A percentile compares a stretch with the other conserved stretches of the same genome.
These are phyloP conservation scores for Napeogenes inachia DNA, from an alignment of 2,888 invertebrate species.

Conservation along the genomic window DNA sequence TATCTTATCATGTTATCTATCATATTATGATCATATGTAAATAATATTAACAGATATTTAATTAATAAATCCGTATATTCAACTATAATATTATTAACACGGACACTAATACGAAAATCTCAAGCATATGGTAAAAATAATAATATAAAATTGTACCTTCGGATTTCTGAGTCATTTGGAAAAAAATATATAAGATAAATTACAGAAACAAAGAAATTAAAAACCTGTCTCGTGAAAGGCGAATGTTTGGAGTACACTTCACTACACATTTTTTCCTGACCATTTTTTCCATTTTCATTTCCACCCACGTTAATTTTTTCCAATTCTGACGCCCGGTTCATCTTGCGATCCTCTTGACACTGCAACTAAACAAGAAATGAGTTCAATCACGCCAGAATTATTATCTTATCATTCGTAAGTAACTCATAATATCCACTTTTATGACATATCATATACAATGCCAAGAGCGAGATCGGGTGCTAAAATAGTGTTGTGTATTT, in stretches of 20 bases:
- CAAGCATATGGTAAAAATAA: conserved; percentile 12
- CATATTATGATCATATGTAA: no score
- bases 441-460: conserved; percentile 15
- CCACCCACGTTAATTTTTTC: conserved; percentile 55
- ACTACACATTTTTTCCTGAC: conserved; percentile 31
- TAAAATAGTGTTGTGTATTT: no score
- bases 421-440: conserved; percentile 20
- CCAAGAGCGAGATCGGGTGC: conserved; percentile 4
- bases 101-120: background rate
- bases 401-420: conserved; percentile 35
- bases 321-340: conserved; percentile 57
- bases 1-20: no score
- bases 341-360: conserved; percentile 31
- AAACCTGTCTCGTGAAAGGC: conserved; percentile 64
- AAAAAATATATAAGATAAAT: background rate
- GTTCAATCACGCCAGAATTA: conserved; percentile 7
- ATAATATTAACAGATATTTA: no score
- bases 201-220: conserved; percentile 20
- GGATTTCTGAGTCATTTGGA: background rate
- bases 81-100: no score
- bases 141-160: conserved; percentile 8
- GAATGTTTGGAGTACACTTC: conserved; percentile 36
- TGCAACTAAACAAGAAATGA: background rate
- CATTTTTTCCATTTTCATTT: conserved; percentile 43
- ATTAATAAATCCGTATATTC: no score